Percentiles rank a stretch among this genome's conserved stretches.
These are phyloP conservation scores for Netelia melanura DNA, from an alignment of 2,888 invertebrate genomes.

Conservation along the genomic window DNA sequence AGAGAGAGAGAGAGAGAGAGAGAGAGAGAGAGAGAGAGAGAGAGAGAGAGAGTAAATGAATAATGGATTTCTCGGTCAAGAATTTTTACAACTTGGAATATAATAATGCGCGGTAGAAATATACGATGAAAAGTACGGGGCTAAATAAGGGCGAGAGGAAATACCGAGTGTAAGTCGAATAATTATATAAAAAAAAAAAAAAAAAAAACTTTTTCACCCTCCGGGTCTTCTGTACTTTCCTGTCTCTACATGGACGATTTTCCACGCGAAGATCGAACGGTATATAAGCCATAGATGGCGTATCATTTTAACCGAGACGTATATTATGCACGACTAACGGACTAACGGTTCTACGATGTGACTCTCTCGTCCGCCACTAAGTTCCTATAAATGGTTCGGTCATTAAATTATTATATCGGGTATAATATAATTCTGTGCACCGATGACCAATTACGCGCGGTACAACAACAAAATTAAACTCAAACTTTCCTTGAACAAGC, in stretches of 20 bases:
- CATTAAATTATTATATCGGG: not conserved
- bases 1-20: no score
- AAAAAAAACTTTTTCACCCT: slow-evolving; percentile 34
- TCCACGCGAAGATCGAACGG: slow-evolving; percentile 37
- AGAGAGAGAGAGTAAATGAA: not conserved
- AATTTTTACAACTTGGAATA: slow-evolving; percentile 39
- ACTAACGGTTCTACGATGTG: slow-evolving; percentile 57
- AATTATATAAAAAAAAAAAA: slow-evolving; percentile 23
- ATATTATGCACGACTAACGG: slow-evolving; percentile 14
- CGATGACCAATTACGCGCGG: not conserved
- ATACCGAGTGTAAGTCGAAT: slow-evolving; percentile 36
- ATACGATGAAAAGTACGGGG: not conserved
- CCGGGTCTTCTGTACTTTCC: slow-evolving; percentile 28
- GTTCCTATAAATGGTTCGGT: slow-evolving; percentile 4
- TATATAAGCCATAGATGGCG: slow-evolving; percentile 32
- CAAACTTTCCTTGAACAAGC: not conserved
- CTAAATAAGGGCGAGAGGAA: slow-evolving; percentile 58
- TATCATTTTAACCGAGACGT: slow-evolving; percentile 23
- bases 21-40: no score
- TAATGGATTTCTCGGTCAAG: slow-evolving; percentile 32
- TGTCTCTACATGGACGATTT: not conserved
- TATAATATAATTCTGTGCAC: not conserved
- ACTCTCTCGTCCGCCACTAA: slow-evolving; percentile 20
- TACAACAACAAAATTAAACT: not conserved
- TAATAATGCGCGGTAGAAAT: slow-evolving; percentile 20